These are phyloP conservation scores for Diarsia dahlii DNA, from an alignment of 2,888 invertebrate species.

Conservation along the genomic window DNA sequence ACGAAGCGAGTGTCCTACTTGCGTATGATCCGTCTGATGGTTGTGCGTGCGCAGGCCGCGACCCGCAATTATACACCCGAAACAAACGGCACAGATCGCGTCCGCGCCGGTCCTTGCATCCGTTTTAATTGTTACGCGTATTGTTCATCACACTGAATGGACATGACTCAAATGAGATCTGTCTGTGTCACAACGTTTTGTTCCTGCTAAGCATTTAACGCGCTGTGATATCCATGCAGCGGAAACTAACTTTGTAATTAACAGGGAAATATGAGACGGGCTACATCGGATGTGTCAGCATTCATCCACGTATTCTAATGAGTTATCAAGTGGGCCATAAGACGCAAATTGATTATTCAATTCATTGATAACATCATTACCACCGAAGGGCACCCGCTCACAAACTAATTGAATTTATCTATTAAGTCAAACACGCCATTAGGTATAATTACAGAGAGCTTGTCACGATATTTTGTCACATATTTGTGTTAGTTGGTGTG, in stretches of 20 bases:
- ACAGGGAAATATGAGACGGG: slow-evolving; percentile 9
- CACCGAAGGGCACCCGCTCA: slow-evolving; percentile 31
- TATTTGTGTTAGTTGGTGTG: slow-evolving; percentile 15
- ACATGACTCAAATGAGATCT: slow-evolving; percentile 67
- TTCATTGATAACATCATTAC: slow-evolving; percentile 55
- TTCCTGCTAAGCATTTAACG: slow-evolving; percentile 47
- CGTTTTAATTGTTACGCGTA: slow-evolving; percentile 84
- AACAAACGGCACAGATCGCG: slow-evolving; percentile 85
- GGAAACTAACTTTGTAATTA: slow-evolving; percentile 36
- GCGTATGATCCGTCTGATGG: slow-evolving; percentile 68
- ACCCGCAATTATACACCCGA: slow-evolving; percentile 87
- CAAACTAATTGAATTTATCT: slow-evolving; percentile 48
- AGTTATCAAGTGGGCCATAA: slow-evolving; percentile 17
- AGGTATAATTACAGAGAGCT: slow-evolving; percentile 49
- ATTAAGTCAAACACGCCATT: slow-evolving; percentile 60
- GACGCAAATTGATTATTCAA: slow-evolving; percentile 26
- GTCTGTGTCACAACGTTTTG: slow-evolving; percentile 50
- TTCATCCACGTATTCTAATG: slow-evolving; percentile 23
- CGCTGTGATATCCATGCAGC: slow-evolving; percentile 53
- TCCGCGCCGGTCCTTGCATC: slow-evolving; percentile 72
- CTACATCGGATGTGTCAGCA: slow-evolving; percentile 13
- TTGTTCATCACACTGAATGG: slow-evolving; percentile 75
- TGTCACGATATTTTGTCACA: slow-evolving; percentile 58
- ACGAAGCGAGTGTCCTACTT: slow-evolving; percentile 50
- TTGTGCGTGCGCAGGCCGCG: slow-evolving; percentile 82